These are phyloP conservation scores for Steinernema feltiae DNA, from an alignment of 1,140 invertebrate species.

Conservation along the genomic window DNA sequence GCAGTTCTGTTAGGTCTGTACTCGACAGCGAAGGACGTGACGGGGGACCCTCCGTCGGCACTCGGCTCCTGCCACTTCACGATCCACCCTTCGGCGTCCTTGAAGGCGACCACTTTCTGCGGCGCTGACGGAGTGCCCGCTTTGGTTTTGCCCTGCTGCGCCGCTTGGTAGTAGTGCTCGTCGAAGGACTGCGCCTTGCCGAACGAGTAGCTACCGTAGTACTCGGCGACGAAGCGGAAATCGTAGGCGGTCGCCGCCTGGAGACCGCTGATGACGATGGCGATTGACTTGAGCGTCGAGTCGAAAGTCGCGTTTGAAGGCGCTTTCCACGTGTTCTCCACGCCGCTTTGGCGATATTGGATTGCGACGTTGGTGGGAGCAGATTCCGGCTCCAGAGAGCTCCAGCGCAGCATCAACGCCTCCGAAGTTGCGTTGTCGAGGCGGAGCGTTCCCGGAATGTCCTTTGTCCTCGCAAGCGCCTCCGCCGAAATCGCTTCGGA, in stretches of 20 bases:
- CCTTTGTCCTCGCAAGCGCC: constrained; percentile 42
- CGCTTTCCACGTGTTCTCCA: constrained; percentile 42
- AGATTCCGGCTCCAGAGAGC: constrained; percentile 40
- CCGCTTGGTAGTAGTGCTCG: constrained; percentile 48
- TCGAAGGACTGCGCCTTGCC: constrained; percentile 35
- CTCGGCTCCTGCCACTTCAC: constrained; percentile 48
- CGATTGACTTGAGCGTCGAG: constrained; percentile 9
- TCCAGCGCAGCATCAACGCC: constrained; percentile 48
- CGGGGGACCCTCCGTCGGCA: constrained; percentile 49
- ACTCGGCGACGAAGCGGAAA: constrained; percentile 50
- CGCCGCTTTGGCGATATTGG: constrained; percentile 48
- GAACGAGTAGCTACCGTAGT: constrained; percentile 37
- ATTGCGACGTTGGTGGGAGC: constrained; percentile 39
- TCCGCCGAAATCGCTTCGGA: constrained; percentile 52
- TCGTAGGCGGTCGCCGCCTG: constrained; percentile 54
- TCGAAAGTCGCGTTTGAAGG: constrained; percentile 49
- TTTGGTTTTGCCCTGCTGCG: constrained; percentile 53
- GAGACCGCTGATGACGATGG: constrained; percentile 40
- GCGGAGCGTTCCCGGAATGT: constrained; percentile 51
- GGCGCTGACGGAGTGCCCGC: constrained; percentile 53
- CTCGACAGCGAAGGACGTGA: constrained; percentile 52
- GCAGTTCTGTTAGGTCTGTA: constrained; percentile 46
- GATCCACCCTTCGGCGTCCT: constrained; percentile 51
- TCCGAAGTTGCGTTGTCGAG: constrained; percentile 52
- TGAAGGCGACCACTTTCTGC: constrained; percentile 37